Conservation (phyloP, 2,888 invertebrate genomes). For the Drosophila phalerata region DNA sequence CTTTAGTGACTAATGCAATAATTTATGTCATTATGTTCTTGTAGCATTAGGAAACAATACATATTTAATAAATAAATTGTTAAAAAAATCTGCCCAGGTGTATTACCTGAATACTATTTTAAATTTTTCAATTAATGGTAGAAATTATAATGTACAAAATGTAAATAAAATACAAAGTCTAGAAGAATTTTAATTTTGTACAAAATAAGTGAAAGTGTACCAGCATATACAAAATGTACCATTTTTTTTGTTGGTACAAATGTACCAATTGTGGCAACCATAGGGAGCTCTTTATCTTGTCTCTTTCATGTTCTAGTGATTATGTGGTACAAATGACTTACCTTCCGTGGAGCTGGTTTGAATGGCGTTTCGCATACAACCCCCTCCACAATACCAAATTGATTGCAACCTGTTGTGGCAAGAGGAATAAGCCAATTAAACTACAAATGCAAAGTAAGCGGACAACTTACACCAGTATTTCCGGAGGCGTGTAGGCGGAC, state of each 20-base stretch:
- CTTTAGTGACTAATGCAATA: no score
- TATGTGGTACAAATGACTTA: conserved; percentile 29
- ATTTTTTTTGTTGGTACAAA: no score
- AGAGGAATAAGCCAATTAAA: not conserved
- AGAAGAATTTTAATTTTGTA: not conserved
- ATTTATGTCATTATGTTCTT: no score
- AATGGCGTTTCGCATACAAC: conserved; percentile 80
- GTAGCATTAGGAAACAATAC: no score
- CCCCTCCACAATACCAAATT: conserved; percentile 83
- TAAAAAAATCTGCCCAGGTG: no score
- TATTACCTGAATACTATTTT: no score
- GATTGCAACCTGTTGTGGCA: conserved; percentile 78
- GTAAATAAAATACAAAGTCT: no score
- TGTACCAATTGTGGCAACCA: no score
- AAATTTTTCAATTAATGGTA: no score
- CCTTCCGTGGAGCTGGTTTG: conserved; percentile 74
- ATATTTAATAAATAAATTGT: no score
- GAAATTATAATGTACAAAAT: no score
- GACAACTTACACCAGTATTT: conserved; percentile 74
- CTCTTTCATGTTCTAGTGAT: not conserved
- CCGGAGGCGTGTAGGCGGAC: conserved; percentile 74
- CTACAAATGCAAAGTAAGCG: conserved; percentile 2
- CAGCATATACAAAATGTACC: not conserved
- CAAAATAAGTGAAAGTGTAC: not conserved
- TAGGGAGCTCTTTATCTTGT: not conserved